These are phyloP conservation scores for Microcebus jonahi DNA, from an alignment of 2,113 vertebrate species.

Conservation along the genomic window DNA sequence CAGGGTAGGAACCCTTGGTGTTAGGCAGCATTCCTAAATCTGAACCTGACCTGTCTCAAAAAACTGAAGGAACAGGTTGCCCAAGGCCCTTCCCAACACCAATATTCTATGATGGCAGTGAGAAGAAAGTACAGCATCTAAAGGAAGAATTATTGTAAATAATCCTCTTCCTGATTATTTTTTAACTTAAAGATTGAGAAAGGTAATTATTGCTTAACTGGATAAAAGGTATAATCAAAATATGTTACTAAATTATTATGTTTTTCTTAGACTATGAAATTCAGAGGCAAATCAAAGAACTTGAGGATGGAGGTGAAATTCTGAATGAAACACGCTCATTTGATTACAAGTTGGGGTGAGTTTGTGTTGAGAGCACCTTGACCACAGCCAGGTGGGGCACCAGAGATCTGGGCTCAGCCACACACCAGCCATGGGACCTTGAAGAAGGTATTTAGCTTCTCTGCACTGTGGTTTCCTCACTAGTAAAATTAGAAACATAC, in stretches of 20 bases:
- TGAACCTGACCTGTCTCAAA: neutral
- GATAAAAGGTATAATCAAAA: slow-evolving; percentile 74
- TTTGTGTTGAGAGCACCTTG: slow-evolving; percentile 22
- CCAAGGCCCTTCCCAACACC: neutral
- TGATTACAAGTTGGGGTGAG: slow-evolving; percentile 96
- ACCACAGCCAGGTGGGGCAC: neutral
- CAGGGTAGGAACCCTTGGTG: neutral
- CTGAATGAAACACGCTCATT: slow-evolving; percentile 96
- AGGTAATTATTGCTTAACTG: slow-evolving; percentile 48
- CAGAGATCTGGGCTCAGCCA: neutral
- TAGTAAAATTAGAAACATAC: neutral
- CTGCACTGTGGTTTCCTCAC: neutral
- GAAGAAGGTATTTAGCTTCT: neutral
- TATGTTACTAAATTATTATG: slow-evolving; percentile 58
- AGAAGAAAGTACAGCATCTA: neutral
- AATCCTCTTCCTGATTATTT: slow-evolving; percentile 55
- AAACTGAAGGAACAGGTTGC: neutral
- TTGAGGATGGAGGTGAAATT: slow-evolving; percentile 91
- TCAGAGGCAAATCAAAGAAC: slow-evolving; percentile 92
- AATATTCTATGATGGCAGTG: neutral
- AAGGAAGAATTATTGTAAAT: slow-evolving; percentile 42
- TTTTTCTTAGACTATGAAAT: slow-evolving; percentile 96
- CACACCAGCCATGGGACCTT: too few relatives aligned
- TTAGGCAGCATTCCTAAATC: neutral
- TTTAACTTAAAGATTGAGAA: slow-evolving; percentile 72